A percentile compares a stretch with the other conserved stretches of the same genome.
Evolutionary conservation across 23 tunicate genomes (phyloP).

Genomic region (Oikopleura vanhoeffeni): DNA sequence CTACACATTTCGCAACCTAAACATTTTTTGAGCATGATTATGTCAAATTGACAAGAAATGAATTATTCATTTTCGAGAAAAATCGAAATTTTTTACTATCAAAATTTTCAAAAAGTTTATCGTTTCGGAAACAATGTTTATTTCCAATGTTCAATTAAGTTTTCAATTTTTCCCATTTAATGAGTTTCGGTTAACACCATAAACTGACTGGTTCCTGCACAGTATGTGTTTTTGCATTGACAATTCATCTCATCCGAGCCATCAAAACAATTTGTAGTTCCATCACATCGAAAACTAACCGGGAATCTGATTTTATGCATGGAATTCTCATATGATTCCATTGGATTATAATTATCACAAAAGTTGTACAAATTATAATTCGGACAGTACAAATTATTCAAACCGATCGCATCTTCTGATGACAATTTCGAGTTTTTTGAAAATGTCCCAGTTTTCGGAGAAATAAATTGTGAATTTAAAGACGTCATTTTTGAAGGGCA

Average conservation of each 20-base stretch:
- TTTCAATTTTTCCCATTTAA: too few species aligned
- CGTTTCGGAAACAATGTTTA: too few species aligned
- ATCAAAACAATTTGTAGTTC: neutral
- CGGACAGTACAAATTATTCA: neutral
- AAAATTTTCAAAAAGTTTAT: too few species aligned
- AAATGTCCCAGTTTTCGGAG: neutral
- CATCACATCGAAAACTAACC: neutral
- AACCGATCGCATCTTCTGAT: neutral
- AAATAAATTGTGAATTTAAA: neutral
- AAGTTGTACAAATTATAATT: neutral
- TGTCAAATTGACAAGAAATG: too few species aligned
- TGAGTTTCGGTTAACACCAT: too few species aligned
- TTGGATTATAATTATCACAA: neutral
- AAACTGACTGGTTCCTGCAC: conserved; percentile 13
- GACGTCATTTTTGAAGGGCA: neutral
- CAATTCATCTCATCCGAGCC: neutral
- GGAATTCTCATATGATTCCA: neutral
- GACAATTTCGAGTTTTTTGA: neutral
- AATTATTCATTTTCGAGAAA: too few species aligned
- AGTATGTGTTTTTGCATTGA: neutral
- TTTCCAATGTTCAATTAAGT: too few species aligned
- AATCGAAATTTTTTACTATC: too few species aligned
- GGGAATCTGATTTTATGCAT: neutral
- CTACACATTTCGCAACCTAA: too few species aligned
- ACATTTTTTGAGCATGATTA: too few species aligned